These are phyloP conservation scores for Helicolenus hilgendorfi DNA, from an alignment of 2,797 vertebrate genomes.

Conservation along the genomic window DNA sequence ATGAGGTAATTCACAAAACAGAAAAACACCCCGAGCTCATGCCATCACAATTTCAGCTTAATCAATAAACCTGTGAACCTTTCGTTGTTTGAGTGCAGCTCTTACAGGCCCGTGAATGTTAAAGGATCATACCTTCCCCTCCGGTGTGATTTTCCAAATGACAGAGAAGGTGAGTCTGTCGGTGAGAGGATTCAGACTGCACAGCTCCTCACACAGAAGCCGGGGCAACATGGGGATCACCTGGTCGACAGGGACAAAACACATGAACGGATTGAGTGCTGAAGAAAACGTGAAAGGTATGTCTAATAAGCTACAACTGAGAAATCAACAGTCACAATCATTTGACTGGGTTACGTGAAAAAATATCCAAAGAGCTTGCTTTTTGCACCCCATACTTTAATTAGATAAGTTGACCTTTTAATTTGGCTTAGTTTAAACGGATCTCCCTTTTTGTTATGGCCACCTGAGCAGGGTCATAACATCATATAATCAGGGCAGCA, in stretches of 20 bases:
- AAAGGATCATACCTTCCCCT: conserved; percentile 93
- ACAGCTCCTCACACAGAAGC: conserved; percentile 97
- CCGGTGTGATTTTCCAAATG: conserved; percentile 95
- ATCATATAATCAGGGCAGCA: accelerated
- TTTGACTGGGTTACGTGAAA: too few relatives aligned
- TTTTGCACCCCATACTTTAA: too few relatives aligned
- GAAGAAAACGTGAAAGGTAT: not conserved
- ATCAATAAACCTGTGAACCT: not conserved
- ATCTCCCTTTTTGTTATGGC: too few relatives aligned
- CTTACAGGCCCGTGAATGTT: not conserved
- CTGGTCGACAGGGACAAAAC: conserved; percentile 75
- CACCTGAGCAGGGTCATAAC: too few relatives aligned
- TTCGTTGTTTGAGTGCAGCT: not conserved
- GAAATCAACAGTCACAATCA: not conserved
- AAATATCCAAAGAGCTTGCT: not conserved
- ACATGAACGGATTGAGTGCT: not conserved
- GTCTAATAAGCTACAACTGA: not conserved
- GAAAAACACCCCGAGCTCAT: not conserved
- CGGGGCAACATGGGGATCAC: conserved; percentile 97
- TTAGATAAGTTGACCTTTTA: too few relatives aligned
- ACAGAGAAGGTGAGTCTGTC: conserved; percentile 97
- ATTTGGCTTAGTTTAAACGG: too few relatives aligned
- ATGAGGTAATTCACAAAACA: not conserved
- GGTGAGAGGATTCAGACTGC: conserved; percentile 96
- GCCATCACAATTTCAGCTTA: not conserved